Evolutionary conservation across 2,888 invertebrate genomes (phyloP).

Genomic region (Drosophila recens): DNA sequence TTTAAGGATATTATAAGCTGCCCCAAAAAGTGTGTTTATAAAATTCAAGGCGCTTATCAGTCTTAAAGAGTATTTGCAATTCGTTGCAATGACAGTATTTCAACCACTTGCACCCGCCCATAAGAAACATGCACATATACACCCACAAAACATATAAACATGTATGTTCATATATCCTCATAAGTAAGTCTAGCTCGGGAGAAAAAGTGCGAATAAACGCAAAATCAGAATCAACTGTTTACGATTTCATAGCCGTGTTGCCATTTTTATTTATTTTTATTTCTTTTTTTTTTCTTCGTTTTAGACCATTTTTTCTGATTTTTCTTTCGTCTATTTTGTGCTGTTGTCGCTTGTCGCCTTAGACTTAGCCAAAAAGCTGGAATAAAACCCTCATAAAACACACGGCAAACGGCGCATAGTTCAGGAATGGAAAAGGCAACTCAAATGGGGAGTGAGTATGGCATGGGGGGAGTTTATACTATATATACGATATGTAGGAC

Average conservation of each 20-base stretch:
- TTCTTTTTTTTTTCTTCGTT: constrained; percentile 5
- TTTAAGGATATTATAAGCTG: no score
- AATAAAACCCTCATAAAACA: constrained; percentile 68
- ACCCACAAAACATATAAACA: constrained; percentile 5
- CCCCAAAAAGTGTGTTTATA: constrained; percentile 1
- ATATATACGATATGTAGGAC: neutral
- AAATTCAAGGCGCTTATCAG: neutral
- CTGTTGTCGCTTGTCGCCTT: constrained; percentile 26
- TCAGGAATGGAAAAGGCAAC: constrained; percentile 1
- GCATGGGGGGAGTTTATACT: neutral
- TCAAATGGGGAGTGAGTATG: neutral
- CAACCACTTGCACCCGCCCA: neutral
- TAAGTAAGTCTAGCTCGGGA: constrained; percentile 15
- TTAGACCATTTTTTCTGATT: constrained; percentile 8
- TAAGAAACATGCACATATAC: neutral
- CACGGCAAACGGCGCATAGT: constrained; percentile 53
- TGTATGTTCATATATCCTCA: constrained; percentile 26
- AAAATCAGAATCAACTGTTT: constrained; percentile 67
- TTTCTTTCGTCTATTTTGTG: neutral
- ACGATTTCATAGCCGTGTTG: constrained; percentile 61
- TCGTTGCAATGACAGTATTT: neutral
- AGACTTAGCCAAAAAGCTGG: constrained; percentile 48
- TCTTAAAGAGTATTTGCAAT: neutral
- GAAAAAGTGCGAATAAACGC: constrained; percentile 18
- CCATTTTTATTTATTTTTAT: constrained; percentile 21